phyloP scores from a whole-genome alignment of 2,888 invertebrate species.

The Leucophenga maculata region DNA sequence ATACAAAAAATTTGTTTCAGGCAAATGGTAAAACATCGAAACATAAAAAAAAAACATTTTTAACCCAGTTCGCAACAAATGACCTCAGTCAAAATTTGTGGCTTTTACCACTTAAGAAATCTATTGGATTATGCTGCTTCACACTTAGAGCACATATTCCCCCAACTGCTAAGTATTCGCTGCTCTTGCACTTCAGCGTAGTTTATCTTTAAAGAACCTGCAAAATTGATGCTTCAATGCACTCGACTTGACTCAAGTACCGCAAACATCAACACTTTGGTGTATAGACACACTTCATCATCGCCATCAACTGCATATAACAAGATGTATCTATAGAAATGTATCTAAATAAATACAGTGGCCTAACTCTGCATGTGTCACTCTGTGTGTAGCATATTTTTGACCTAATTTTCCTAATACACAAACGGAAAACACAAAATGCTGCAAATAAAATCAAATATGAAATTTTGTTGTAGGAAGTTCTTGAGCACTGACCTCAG shows the following conservation, averaged over 20 bases:
- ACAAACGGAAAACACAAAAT: not conserved
- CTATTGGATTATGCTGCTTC: no score
- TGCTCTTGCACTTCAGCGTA: slow-evolving; percentile 19
- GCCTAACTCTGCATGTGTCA: no score
- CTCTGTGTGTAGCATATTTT: slow-evolving; percentile 60
- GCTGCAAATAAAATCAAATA: not conserved
- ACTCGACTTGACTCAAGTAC: not conserved
- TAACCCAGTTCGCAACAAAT: no score
- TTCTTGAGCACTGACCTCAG: slow-evolving; percentile 6
- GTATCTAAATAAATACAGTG: no score
- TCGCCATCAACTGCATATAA: not conserved
- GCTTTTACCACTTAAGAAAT: no score
- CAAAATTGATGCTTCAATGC: slow-evolving; percentile 20
- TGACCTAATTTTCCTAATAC: slow-evolving; percentile 60
- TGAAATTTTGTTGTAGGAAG: not conserved
- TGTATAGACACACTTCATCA: not conserved
- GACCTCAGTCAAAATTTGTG: no score
- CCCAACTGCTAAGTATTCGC: slow-evolving; percentile 1
- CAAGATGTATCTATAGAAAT: not conserved
- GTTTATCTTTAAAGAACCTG: slow-evolving; percentile 13
- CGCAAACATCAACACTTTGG: not conserved
- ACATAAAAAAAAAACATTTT: no score
- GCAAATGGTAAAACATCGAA: no score
- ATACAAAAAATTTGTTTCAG: no score
- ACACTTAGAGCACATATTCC: not conserved